phyloP scores from a whole-genome alignment of 2,113 vertebrate genomes.

The Lucifuga dentata region DNA sequence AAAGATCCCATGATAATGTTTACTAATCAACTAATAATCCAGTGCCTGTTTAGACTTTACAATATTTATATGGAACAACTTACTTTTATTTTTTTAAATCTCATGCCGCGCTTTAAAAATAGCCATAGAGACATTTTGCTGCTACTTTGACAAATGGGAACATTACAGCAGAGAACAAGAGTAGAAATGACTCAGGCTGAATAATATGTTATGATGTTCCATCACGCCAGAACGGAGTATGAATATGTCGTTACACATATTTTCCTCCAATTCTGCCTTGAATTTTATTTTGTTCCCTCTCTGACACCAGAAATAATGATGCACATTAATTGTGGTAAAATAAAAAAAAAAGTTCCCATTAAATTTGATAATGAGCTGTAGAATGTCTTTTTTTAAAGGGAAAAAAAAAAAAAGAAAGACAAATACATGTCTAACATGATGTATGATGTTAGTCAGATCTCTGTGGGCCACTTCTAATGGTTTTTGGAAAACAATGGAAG shows the following conservation, averaged over 20 bases:
- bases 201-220: not conserved
- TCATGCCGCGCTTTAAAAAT: too few species aligned
- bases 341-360: not conserved
- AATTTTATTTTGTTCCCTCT: not conserved
- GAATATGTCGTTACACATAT: not conserved
- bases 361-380: not conserved
- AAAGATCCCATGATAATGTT: too few species aligned
- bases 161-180: too few species aligned
- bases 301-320: not conserved
- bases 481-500: not conserved
- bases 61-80: too few species aligned
- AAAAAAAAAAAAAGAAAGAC: not conserved
- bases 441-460: not conserved
- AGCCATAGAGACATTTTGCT: not conserved
- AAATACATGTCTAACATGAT: not conserved
- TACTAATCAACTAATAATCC: too few species aligned
- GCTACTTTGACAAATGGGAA: not conserved
- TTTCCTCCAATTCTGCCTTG: not conserved
- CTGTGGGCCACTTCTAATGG: not conserved
- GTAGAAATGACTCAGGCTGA: too few species aligned
- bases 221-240: not conserved
- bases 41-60: too few species aligned
- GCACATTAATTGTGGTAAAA: not conserved
- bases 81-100: too few species aligned
- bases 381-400: not conserved